phyloP scores from a whole-genome alignment of 2,797 vertebrate genomes.

The Podargus strigoides region DNA sequence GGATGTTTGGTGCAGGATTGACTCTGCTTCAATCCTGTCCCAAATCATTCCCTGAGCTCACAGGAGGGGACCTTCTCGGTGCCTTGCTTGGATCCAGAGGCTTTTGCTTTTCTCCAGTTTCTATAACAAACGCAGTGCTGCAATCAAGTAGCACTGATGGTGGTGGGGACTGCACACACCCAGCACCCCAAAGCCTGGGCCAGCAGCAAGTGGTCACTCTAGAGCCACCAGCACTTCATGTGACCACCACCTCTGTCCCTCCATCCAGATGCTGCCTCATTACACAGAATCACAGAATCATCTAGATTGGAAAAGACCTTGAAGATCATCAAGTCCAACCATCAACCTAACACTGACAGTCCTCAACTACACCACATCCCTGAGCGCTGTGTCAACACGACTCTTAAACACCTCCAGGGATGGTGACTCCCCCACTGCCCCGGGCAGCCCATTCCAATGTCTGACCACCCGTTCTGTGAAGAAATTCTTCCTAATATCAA shows the following conservation, averaged over 20 bases:
- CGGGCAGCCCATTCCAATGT: too few relatives aligned
- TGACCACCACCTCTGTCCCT: not conserved
- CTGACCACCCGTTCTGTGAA: too few relatives aligned
- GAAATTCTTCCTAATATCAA: too few relatives aligned
- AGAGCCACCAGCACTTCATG: not conserved
- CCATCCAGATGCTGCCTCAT: not conserved
- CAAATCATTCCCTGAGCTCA: accelerated
- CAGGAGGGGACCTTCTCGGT: not conserved
- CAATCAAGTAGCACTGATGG: not conserved
- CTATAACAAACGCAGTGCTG: not conserved
- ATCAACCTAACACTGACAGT: too few relatives aligned
- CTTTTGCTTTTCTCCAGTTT: not conserved
- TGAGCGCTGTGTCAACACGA: too few relatives aligned
- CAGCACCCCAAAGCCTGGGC: not conserved
- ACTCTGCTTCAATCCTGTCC: not conserved
- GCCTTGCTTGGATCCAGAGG: not conserved
- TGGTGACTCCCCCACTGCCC: too few relatives aligned
- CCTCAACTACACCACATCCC: too few relatives aligned
- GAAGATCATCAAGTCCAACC: too few relatives aligned
- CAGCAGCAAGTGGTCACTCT: not conserved
- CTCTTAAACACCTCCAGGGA: too few relatives aligned
- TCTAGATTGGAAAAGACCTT: too few relatives aligned
- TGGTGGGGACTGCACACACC: not conserved
- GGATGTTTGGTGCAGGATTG: not conserved
- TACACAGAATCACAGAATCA: too few relatives aligned